Percentiles rank a stretch among this genome's conserved stretches.
phyloP scores from a whole-genome alignment of 2,113 vertebrate genomes.

The Festucalex cinctus region DNA sequence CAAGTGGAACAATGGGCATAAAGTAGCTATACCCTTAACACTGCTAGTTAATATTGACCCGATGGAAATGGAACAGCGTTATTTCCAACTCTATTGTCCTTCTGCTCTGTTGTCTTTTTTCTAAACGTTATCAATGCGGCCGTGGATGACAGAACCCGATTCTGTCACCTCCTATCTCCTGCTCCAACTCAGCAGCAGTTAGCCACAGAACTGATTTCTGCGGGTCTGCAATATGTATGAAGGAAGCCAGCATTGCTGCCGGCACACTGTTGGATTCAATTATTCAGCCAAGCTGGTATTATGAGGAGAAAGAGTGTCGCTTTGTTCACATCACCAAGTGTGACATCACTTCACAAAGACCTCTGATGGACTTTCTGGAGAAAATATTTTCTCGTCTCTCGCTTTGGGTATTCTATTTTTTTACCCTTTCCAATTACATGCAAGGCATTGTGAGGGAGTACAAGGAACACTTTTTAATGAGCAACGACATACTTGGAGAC shows the following conservation, averaged over 20 bases:
- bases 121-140: slow-evolving; percentile 54
- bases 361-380: not conserved
- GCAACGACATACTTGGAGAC: not conserved
- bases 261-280: slow-evolving; percentile 34
- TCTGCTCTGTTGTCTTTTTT: slow-evolving; percentile 8
- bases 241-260: slow-evolving; percentile 43
- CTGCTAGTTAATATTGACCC: not conserved
- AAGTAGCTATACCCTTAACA: not conserved
- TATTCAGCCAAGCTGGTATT: slow-evolving; percentile 41
- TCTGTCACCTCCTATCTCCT: slow-evolving; percentile 63
- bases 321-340: slow-evolving; percentile 2
- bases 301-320: slow-evolving; percentile 24
- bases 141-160: slow-evolving; percentile 57
- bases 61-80: slow-evolving; percentile 4
- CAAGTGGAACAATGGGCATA: not conserved
- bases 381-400: slow-evolving; percentile 1
- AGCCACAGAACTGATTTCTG: slow-evolving; percentile 48
- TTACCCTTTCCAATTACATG: slow-evolving; percentile 30
- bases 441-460: slow-evolving; percentile 23
- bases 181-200: slow-evolving; percentile 46
- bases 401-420: slow-evolving; percentile 1
- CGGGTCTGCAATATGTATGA: slow-evolving; percentile 59
- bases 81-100: slow-evolving; percentile 17
- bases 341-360: slow-evolving; percentile 23
- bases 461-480: slow-evolving; percentile 9